Evolutionary conservation across 2,797 vertebrate genomes (phyloP).

Genomic region (Poeciliopsis presidionis): DNA sequence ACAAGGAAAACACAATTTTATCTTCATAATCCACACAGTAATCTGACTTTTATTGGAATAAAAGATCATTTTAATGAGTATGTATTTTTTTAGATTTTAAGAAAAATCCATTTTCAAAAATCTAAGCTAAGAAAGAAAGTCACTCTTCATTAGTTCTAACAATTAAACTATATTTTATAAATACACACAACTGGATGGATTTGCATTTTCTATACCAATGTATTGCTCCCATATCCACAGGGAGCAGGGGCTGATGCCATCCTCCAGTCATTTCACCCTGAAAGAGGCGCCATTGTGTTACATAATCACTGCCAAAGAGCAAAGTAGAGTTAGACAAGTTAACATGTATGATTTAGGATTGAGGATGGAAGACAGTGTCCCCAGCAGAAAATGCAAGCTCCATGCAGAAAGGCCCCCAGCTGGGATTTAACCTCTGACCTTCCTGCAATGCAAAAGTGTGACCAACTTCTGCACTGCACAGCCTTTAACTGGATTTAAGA

Average conservation of each 20-base stretch:
- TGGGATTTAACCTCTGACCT: neutral
- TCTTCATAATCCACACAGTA: neutral
- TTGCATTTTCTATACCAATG: neutral
- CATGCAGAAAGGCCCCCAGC: neutral
- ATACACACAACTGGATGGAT: neutral
- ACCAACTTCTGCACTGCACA: neutral
- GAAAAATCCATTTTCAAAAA: neutral
- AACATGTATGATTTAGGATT: neutral
- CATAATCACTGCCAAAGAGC: neutral
- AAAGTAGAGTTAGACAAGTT: neutral
- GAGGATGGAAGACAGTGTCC: neutral
- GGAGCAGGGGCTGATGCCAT: neutral
- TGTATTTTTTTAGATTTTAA: neutral
- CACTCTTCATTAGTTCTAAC: neutral
- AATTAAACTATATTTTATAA: neutral
- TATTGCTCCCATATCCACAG: neutral
- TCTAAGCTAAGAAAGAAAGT: neutral
- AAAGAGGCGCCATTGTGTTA: neutral
- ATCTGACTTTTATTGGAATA: neutral
- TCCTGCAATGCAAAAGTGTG: neutral
- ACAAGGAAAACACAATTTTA: neutral
- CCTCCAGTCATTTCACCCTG: neutral
- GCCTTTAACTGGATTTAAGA: neutral
- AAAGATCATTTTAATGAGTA: neutral
- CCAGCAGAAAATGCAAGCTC: neutral